phyloP scores from a whole-genome alignment of 37 sponge, comb jelly and placozoan species.

The Cladorhizidae sp. region DNA sequence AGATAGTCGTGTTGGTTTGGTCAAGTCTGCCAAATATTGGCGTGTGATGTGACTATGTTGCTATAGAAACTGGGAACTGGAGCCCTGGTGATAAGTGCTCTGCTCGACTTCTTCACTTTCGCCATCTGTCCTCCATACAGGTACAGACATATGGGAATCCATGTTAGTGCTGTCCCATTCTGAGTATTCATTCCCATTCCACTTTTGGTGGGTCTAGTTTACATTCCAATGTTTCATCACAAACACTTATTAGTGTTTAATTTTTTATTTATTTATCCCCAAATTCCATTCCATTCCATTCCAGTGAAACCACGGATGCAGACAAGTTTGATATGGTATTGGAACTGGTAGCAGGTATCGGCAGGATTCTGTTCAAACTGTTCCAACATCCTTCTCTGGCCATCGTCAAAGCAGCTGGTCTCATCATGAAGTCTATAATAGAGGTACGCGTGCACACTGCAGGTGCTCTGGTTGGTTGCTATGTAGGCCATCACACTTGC shows the following conservation, averaged over 20 bases:
- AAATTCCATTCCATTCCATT: slow-evolving; percentile 5
- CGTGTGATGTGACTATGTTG: background rate
- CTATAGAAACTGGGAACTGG: slow-evolving; percentile 77
- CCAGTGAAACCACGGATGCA: slow-evolving; percentile 93
- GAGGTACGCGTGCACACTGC: slow-evolving; percentile 53
- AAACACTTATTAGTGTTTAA: background rate
- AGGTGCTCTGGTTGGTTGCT: background rate
- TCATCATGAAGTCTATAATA: slow-evolving; percentile 96
- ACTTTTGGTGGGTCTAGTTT: background rate
- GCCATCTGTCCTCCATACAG: slow-evolving; percentile 98
- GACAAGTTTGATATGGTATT: slow-evolving; percentile 92
- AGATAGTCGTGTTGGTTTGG: too few relatives aligned
- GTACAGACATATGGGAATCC: slow-evolving; percentile 16
- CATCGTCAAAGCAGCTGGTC: slow-evolving; percentile 97
- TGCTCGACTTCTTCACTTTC: slow-evolving; percentile 98
- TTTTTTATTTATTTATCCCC: background rate
- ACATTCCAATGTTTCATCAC: slow-evolving; percentile 1
- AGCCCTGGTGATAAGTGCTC: slow-evolving; percentile 93
- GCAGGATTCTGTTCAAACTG: slow-evolving; percentile 85
- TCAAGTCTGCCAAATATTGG: background rate
- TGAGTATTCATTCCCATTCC: background rate
- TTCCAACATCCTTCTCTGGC: slow-evolving; percentile 96
- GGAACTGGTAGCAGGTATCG: slow-evolving; percentile 90
- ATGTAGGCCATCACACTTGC: too few relatives aligned
- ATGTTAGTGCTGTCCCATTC: background rate